Conservation (phyloP, 2,113 vertebrate species). For the Heterochromis multidens region DNA sequence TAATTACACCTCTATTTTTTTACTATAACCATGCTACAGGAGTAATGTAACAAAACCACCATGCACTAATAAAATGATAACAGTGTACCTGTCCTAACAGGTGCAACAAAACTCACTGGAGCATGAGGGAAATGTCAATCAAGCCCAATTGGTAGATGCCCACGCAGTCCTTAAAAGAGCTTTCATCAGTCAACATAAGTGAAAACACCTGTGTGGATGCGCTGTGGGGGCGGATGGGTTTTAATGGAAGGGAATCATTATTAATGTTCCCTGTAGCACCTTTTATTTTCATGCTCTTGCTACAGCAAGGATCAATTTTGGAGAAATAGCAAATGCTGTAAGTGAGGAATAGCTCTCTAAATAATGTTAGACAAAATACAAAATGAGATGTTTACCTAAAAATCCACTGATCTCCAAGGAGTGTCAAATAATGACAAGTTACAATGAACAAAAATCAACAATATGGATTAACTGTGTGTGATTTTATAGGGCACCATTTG, state of each 20-base stretch:
- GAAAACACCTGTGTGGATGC: not conserved
- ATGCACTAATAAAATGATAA: not conserved
- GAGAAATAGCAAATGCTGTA: not conserved
- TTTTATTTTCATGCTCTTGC: not conserved
- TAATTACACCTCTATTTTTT: not conserved
- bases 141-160: not conserved
- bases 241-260: rapidly evolving
- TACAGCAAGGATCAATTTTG: not conserved
- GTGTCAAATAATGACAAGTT: not conserved
- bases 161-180: not conserved
- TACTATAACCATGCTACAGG: not conserved
- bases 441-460: not conserved
- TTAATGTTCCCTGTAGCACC: not conserved
- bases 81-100: not conserved
- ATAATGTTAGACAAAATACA: not conserved
- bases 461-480: not conserved
- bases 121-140: not conserved
- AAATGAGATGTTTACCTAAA: not conserved
- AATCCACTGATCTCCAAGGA: no score
- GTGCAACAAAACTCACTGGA: not conserved
- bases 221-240: not conserved
- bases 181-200: not conserved
- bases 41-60: not conserved
- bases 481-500: no score
- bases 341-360: rapidly evolving